Evolutionary conservation across 2,888 invertebrate species (phyloP).

Genomic region (Charanyca ferruginea): DNA sequence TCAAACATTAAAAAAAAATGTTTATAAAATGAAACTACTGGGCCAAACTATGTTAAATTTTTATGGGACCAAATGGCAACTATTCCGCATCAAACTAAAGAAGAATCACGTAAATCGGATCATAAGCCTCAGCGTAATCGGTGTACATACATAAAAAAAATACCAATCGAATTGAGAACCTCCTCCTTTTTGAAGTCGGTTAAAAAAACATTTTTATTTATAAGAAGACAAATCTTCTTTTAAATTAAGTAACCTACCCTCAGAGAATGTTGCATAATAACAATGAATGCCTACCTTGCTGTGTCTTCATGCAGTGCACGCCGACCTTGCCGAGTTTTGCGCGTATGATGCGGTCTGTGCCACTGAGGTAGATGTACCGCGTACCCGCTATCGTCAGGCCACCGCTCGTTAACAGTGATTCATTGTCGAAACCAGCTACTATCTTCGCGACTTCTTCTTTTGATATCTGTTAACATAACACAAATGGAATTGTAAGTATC

Average conservation of each 20-base stretch:
- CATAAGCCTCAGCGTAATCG: too few relatives aligned
- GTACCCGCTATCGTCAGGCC: constrained; percentile 98
- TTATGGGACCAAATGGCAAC: too few relatives aligned
- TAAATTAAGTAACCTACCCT: neutral
- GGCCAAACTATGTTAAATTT: too few relatives aligned
- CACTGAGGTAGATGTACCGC: constrained; percentile 98
- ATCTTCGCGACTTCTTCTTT: constrained; percentile 98
- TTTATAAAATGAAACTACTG: too few relatives aligned
- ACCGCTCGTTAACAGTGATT: constrained; percentile 96
- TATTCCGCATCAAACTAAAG: too few relatives aligned
- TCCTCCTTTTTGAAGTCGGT: too few relatives aligned
- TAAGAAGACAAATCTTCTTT: neutral
- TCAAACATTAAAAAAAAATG: too few relatives aligned
- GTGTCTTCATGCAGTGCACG: constrained; percentile 98
- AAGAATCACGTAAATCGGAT: too few relatives aligned
- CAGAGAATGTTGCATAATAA: neutral
- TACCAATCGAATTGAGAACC: too few relatives aligned
- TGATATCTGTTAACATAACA: constrained; percentile 93
- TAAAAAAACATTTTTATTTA: too few relatives aligned
- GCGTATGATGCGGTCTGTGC: constrained; percentile 97
- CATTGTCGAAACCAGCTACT: constrained; percentile 97
- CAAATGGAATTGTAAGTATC: neutral
- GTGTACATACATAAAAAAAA: too few relatives aligned
- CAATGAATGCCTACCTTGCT: constrained; percentile 93
- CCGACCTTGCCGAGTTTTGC: constrained; percentile 98